A percentile compares a stretch with the other conserved stretches of the same genome.
phyloP scores from a whole-genome alignment of 2,797 vertebrate species.

The Pipistrellus kuhlii region DNA sequence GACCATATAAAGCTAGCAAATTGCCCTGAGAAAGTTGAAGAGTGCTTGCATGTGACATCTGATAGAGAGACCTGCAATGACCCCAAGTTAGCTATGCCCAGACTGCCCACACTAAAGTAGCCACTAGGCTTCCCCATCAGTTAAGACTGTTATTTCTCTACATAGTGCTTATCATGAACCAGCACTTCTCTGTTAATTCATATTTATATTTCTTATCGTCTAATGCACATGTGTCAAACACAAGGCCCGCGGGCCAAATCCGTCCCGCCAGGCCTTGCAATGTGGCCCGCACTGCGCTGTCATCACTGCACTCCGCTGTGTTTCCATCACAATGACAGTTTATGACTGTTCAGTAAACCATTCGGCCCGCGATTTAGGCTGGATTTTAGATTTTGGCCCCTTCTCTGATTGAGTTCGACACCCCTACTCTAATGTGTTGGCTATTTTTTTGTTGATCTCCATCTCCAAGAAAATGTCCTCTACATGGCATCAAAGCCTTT shows the following conservation, averaged over 20 bases:
- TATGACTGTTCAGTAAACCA: no score
- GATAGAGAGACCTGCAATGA: not conserved
- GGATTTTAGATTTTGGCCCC: no score
- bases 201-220: not conserved
- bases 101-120: not conserved
- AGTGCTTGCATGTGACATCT: not conserved
- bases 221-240: no score
- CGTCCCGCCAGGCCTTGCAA: no score
- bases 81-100: accelerated
- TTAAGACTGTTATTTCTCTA: accelerated
- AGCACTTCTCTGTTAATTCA: not conserved
- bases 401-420: no score
- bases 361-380: no score
- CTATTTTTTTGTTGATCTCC: not conserved
- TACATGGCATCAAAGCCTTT: not conserved
- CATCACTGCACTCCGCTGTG: no score
- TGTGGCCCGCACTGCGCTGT: no score
- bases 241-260: no score
- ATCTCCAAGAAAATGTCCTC: not conserved
- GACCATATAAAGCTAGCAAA: not conserved
- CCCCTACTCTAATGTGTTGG: not conserved
- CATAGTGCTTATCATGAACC: not conserved
- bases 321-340: no score
- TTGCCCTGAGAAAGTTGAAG: not conserved
- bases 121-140: accelerated